Conservation (phyloP, 2,113 vertebrate genomes). For the Heterotis niloticus region DNA sequence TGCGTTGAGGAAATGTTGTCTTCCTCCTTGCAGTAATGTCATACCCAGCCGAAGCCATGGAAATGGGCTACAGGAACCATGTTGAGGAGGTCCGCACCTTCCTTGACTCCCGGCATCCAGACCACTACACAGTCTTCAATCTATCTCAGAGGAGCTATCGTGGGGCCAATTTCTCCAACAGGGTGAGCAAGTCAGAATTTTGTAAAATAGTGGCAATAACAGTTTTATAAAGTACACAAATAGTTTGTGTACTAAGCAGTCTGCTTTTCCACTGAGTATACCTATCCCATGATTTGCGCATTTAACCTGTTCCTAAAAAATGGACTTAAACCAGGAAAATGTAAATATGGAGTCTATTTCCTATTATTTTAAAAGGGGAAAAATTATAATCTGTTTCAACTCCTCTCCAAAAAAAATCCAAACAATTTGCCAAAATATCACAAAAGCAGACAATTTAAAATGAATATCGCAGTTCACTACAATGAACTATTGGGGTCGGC, state of each 20-base stretch:
- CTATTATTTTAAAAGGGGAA: too few relatives aligned
- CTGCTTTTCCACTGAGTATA: too few relatives aligned
- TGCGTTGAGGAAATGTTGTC: neutral
- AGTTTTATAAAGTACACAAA: neutral
- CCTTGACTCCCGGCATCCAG: slow-evolving; percentile 88
- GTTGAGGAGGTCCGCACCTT: slow-evolving; percentile 95
- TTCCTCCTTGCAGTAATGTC: slow-evolving; percentile 80
- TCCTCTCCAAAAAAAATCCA: too few relatives aligned
- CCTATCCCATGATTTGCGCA: too few relatives aligned
- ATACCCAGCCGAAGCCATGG: slow-evolving; percentile 87
- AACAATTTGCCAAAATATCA: too few relatives aligned
- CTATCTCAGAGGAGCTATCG: slow-evolving; percentile 93
- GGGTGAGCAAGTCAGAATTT: slow-evolving; percentile 64
- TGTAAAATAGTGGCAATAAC: neutral
- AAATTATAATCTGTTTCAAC: too few relatives aligned
- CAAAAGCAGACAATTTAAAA: too few relatives aligned
- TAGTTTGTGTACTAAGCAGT: neutral
- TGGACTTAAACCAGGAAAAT: too few relatives aligned
- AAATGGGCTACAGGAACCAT: slow-evolving; percentile 93
- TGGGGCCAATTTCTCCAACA: slow-evolving; percentile 94
- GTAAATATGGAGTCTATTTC: too few relatives aligned
- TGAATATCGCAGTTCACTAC: too few relatives aligned
- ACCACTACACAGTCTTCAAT: slow-evolving; percentile 98
- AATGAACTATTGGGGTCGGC: too few relatives aligned
- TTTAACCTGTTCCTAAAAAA: too few relatives aligned